Evolutionary conservation across 2,888 invertebrate genomes (phyloP).

Genomic region (Diaphora mendica): DNA sequence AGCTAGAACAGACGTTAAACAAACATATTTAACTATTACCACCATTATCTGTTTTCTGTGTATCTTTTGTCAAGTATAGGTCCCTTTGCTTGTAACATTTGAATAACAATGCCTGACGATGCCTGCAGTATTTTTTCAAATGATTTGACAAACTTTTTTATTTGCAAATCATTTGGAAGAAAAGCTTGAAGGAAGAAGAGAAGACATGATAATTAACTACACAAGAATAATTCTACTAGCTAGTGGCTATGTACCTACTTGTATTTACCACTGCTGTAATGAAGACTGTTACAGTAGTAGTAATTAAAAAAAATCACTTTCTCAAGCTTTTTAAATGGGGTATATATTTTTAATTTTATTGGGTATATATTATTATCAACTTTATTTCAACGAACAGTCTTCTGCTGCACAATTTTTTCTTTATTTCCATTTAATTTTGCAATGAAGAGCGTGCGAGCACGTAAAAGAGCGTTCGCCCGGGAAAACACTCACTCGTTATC

Average conservation of each 20-base stretch:
- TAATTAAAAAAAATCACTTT: too few relatives aligned
- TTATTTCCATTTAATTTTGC: background rate
- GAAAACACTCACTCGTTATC: background rate
- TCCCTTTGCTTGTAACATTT: background rate
- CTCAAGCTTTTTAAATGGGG: too few relatives aligned
- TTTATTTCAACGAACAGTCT: background rate
- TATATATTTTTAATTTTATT: too few relatives aligned
- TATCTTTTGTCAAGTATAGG: too few relatives aligned
- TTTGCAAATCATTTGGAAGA: too few relatives aligned
- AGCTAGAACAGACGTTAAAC: background rate
- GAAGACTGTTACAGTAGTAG: too few relatives aligned
- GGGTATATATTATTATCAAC: background rate
- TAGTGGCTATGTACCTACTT: too few relatives aligned
- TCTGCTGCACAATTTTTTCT: background rate
- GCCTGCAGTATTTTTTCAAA: background rate
- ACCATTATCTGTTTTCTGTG: too few relatives aligned
- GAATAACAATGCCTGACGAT: background rate
- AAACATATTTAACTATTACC: background rate
- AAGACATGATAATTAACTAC: background rate
- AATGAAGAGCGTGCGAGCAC: too few relatives aligned
- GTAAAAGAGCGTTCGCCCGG: too few relatives aligned
- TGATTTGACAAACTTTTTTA: background rate
- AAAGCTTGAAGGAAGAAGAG: too few relatives aligned
- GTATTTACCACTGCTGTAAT: too few relatives aligned
- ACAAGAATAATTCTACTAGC: background rate